Base-by-base conservation (phyloP, 2,888 invertebrate species). In the Dione vanillae region DNA sequence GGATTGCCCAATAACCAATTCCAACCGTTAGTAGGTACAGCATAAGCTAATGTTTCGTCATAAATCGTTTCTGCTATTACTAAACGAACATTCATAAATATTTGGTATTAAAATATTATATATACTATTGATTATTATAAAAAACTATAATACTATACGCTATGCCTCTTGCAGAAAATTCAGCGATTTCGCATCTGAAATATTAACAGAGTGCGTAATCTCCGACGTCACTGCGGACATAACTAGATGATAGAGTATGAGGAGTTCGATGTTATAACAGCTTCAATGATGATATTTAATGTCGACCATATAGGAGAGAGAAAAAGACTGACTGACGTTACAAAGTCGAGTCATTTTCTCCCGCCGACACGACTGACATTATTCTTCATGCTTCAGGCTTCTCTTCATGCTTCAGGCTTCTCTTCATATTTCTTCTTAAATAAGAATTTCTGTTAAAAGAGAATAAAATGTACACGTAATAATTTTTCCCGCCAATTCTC, bases 231-330 rank as follows among this genome's bases (percentile, higher is more conserved):
- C 93, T 92, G 92, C 92, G 81, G 85, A 89, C 89, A 86, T 82
- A 80, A 81, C 82, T 79, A 76, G 75, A 71, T 72, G 75, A 65
- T 67, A 16, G 56, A 56, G 72, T 19, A 71, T 58, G 43, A 66
- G 0, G 12, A 40, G 37, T 56, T n/a, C 43, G 2, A 45, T 59
- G 59, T 74, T 67, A 68, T 52, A 35, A 47, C 45, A 49, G 11
- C 52, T 69, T 67, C 40, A 61, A 67, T 67, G 70, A 62, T 65
- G 93, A 82, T 75, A 78, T 81, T 82, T 86, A 85, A 94, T 94
- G 94, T 90, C 89, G 84, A 89, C 90, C 93, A 92, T 93, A 95
- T 96, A 95, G 95, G 95, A 95, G 95, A 95, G 95, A 95, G 95
- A 95, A 96, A 96, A 96, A 96, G 95, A 96, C 95, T 96, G 95